These are phyloP conservation scores for Caerostris extrusa DNA, from an alignment of 1,140 invertebrate genomes.

Conservation along the genomic window DNA sequence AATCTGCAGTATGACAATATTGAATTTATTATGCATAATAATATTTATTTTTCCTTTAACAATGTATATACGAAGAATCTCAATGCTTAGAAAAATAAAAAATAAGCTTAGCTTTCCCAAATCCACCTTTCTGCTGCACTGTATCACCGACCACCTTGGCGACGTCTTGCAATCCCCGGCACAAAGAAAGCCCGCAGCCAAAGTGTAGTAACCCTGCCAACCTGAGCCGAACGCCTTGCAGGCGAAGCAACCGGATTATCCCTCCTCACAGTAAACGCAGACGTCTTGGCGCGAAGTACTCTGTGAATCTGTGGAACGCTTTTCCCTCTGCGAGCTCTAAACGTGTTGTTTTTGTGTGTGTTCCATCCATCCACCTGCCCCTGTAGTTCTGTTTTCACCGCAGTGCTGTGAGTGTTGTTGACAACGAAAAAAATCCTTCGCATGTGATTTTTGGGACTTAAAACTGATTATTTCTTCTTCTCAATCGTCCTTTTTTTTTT, in stretches of 20 bases:
- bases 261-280: background rate
- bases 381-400: background rate
- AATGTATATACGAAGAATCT: background rate
- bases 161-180: background rate
- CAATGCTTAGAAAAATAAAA: background rate
- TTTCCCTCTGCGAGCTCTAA: background rate
- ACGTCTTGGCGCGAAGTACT: background rate
- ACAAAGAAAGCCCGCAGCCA: slow-evolving; percentile 18
- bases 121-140: no score
- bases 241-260: background rate
- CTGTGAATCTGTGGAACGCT: no score
- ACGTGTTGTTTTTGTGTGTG: slow-evolving; percentile 33
- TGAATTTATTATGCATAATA: no score
- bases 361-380: background rate
- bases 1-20: no score
- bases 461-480: background rate
- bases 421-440: background rate
- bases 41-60: background rate
- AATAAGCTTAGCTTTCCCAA: no score
- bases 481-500: background rate
- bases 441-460: slow-evolving; percentile 21
- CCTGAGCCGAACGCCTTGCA: background rate
- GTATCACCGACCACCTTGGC: background rate
- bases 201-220: background rate
- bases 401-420: slow-evolving; percentile 2